A percentile compares a stretch with the other conserved stretches of the same genome.
Conservation (phyloP, 1,140 invertebrate genomes). For the Pantala flavescens region DNA sequence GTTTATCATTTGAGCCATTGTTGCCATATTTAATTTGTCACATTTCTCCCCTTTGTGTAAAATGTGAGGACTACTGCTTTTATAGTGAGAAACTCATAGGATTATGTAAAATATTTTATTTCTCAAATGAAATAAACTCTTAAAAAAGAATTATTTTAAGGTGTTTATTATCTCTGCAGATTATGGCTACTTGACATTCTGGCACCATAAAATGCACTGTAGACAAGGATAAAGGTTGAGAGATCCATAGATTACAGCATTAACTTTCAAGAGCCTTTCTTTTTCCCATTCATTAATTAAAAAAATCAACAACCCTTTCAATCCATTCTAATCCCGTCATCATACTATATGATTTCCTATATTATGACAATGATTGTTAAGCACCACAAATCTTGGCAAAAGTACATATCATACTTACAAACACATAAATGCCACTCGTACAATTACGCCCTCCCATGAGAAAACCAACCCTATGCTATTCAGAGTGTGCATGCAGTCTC, state of each 20-base stretch:
- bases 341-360: background rate
- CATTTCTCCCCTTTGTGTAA: slow-evolving; percentile 12
- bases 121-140: slow-evolving; percentile 15
- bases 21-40: slow-evolving; percentile 17
- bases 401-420: background rate
- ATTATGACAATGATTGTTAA: background rate
- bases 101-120: slow-evolving; percentile 17
- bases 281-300: background rate
- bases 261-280: background rate
- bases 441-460: too few relatives aligned
- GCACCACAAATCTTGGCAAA: background rate
- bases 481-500: too few relatives aligned
- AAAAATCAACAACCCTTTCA: slow-evolving; percentile 1
- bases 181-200: background rate
- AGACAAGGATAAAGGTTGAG: background rate
- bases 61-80: slow-evolving; percentile 15
- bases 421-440: too few relatives aligned
- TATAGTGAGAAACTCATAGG: slow-evolving; percentile 16
- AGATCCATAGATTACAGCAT: background rate
- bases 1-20: slow-evolving; percentile 12
- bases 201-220: background rate
- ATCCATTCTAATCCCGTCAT: background rate
- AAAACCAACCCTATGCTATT: too few relatives aligned
- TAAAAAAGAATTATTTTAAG: slow-evolving; percentile 11
- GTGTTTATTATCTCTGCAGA: background rate